phyloP scores from a whole-genome alignment of 2,888 invertebrate genomes.

The Leucophenga montana region DNA sequence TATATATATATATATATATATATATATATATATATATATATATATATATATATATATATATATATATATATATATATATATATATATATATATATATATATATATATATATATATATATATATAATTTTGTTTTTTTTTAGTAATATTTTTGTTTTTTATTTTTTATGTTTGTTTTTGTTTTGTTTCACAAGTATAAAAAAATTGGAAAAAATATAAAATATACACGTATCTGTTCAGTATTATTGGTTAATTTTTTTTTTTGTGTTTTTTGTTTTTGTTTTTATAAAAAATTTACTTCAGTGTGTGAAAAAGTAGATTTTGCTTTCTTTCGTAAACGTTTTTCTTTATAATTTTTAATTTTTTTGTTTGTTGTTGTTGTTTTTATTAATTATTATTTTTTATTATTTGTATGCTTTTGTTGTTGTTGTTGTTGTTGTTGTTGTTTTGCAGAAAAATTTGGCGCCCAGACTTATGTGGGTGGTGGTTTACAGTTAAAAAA shows the following conservation, averaged over 20 bases:
- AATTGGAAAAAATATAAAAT: constrained; percentile 31
- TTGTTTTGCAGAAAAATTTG: constrained; percentile 61
- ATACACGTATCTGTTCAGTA: constrained; percentile 15
- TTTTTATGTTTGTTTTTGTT: constrained; percentile 4
- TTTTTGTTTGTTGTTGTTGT: no score
- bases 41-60: constrained; percentile 41
- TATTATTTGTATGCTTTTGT: constrained; percentile 29
- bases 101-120: constrained; percentile 41
- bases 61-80: constrained; percentile 41
- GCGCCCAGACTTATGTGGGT: constrained; percentile 52
- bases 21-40: constrained; percentile 41
- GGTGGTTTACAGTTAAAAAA: constrained; percentile 62
- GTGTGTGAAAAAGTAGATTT: constrained; percentile 17
- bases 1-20: constrained; percentile 41
- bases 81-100: constrained; percentile 41
- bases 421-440: constrained; percentile 27
- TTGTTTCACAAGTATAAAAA: constrained; percentile 35
- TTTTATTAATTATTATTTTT: constrained; percentile 25
- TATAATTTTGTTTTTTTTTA: constrained; percentile 37
- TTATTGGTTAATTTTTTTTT: constrained; percentile 12
- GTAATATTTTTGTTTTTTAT: constrained; percentile 31
- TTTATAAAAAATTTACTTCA: constrained; percentile 15
- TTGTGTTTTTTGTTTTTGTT: background rate
- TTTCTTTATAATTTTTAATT: constrained; percentile 15
- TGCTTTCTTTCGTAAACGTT: constrained; percentile 32